Percentiles rank a stretch among this genome's conserved stretches.
Conservation (phyloP, 2,888 invertebrate genomes). For the Xestoiulus laeticollis region DNA sequence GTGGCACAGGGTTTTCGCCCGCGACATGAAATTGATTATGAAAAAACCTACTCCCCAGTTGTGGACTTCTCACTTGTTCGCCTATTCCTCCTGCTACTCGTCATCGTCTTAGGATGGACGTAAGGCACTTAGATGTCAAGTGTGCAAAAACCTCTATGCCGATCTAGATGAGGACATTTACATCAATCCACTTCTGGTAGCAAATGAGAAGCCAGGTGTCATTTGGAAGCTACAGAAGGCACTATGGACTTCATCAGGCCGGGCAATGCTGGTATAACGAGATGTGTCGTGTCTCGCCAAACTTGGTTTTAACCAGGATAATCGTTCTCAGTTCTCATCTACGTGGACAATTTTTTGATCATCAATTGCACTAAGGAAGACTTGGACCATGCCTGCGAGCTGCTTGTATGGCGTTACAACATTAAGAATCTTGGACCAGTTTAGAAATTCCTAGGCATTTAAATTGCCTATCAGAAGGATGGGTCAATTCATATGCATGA, state of each 20-base stretch:
- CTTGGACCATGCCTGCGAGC: neutral
- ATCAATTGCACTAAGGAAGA: neutral
- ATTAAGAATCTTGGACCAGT: neutral
- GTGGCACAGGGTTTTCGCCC: too few relatives aligned
- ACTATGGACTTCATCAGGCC: neutral
- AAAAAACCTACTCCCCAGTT: neutral
- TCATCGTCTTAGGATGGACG: too few relatives aligned
- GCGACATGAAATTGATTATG: too few relatives aligned
- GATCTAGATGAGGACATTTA: neutral
- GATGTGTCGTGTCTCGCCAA: too few relatives aligned
- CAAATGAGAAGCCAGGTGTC: neutral
- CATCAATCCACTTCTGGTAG: neutral
- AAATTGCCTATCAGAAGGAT: neutral
- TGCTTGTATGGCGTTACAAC: neutral
- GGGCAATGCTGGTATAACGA: neutral
- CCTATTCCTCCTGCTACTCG: too few relatives aligned
- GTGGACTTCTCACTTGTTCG: neutral
- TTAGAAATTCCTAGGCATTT: neutral
- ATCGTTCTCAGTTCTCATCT: neutral
- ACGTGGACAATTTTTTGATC: neutral
- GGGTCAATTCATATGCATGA: neutral
- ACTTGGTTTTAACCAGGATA: too few relatives aligned
- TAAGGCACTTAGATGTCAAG: neutral
- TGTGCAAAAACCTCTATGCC: neutral
- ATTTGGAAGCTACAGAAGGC: neutral